Evolutionary conservation across 2,888 invertebrate genomes (phyloP).

Genomic region (Polydrusus pterygomalis): DNA sequence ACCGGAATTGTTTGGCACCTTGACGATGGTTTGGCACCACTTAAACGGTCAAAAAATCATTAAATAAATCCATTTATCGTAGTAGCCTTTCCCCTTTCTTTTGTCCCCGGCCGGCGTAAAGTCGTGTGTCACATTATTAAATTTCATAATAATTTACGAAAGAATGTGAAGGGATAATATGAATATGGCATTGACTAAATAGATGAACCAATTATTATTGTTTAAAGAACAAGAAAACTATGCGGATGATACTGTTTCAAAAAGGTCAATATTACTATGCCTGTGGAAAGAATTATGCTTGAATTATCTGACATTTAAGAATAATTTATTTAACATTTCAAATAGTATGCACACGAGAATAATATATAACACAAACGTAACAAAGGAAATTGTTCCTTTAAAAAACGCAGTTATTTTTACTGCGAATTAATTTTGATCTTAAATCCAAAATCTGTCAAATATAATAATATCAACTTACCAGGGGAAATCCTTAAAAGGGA

Average conservation of each 20-base stretch:
- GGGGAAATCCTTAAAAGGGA: conserved; percentile 90
- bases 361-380: conserved; percentile 14
- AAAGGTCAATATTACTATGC: conserved; percentile 26
- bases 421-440: background rate
- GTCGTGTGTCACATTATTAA: no score
- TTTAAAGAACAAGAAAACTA: background rate
- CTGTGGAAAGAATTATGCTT: conserved; percentile 16
- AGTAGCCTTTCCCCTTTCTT: no score
- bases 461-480: conserved; percentile 80
- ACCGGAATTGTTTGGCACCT: no score
- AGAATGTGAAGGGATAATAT: no score
- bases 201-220: background rate
- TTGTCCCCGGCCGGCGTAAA: no score
- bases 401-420: no score
- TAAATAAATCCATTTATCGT: no score
- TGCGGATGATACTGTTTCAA: conserved; percentile 18
- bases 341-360: background rate
- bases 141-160: no score
- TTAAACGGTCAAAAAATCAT: no score
- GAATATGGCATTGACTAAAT: background rate
- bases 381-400: background rate
- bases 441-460: background rate
- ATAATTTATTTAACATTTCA: conserved; percentile 32
- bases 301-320: conserved; percentile 24
- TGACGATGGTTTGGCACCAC: no score